Percentiles rank a stretch among this genome's conserved stretches.
Conservation (phyloP, 2,888 invertebrate genomes). For the Ichneumoninae sp. region DNA sequence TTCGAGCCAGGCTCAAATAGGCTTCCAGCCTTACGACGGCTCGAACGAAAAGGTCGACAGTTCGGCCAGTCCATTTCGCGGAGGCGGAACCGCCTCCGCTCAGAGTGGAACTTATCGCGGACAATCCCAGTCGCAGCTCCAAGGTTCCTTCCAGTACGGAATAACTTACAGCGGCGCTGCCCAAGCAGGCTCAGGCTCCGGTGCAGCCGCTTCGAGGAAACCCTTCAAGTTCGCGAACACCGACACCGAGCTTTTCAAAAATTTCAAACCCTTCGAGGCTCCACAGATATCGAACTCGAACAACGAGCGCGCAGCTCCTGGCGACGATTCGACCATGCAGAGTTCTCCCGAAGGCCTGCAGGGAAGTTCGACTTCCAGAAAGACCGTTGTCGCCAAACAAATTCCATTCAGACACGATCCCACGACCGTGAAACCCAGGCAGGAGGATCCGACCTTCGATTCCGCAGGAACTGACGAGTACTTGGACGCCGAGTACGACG, state of each 20-base stretch:
- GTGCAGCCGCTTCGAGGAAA: conserved; percentile 79
- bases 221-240: conserved; percentile 79
- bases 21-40: conserved; percentile 90
- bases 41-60: conserved; percentile 85
- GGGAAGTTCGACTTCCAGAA: conserved; percentile 72
- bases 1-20: conserved; percentile 95
- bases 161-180: conserved; percentile 92
- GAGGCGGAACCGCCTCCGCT: conserved; percentile 92
- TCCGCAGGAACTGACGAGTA: conserved; percentile 83
- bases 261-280: conserved; percentile 73
- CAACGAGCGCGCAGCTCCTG: not conserved
- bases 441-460: conserved; percentile 54
- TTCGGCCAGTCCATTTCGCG: conserved; percentile 87
- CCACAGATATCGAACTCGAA: conserved; percentile 25
- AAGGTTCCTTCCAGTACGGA: conserved; percentile 92
- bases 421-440: conserved; percentile 36
- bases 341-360: conserved; percentile 62
- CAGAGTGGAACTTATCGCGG: conserved; percentile 91
- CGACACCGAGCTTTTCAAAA: conserved; percentile 77
- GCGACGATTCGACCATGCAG: conserved; percentile 6
- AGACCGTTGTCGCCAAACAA: conserved; percentile 64
- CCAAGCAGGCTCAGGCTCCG: conserved; percentile 91
- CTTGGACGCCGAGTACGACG: conserved; percentile 86
- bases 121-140: conserved; percentile 93
- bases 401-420: conserved; percentile 49